Base-by-base conservation (phyloP, 2,888 invertebrate species). In the Cybosia mesomella region DNA sequence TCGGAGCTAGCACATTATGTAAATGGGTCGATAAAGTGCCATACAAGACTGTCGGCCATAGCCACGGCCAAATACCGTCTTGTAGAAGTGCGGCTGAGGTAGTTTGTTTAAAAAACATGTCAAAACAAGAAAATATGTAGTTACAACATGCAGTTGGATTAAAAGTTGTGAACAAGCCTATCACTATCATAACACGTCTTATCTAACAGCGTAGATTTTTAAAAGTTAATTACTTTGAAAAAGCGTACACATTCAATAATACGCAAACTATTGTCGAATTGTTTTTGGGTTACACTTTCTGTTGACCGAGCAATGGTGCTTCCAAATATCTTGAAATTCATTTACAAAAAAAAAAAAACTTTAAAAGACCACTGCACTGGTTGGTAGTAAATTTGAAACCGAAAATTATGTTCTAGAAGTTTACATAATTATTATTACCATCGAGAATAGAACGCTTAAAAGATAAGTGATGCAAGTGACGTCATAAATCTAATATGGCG, bases 241-340 rank as follows among this genome's bases (percentile, higher is more conserved):
- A 86, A 85, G 85, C 85, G 80, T 81, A 85, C 81, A 79, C 67
- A 77, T 73, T 67, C 64, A 77, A 77, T 73, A 77, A 79, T 81
- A 80, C 81, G 80, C 77, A 71, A 79, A 79, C 85, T 88, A 87
- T 87, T 88, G 88, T 89, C 86, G 58, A 81, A 75, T 77, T 81
- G 73, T 74, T 76, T 73, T 74, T 72, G 78, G 71, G 54, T 74
- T n/a, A 81, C 71, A 74, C 71, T 68, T 66, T 58, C 70, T 73
- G 73, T 43, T 62, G 58, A 60, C 66, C 28, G 49, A 54, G 54
- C 39, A 57, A 32, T 58, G 13, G 24, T 28, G 63, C 57, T 70
- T 70, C 64, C 70, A 72, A 80, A 80, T 80, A 79, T 75, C 71
- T 74, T 66, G 74, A 66, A 21, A 18, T 4, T 2, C 1, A 34